Evolutionary conservation across 1,140 invertebrate species (phyloP).

Genomic region (Heliconius congener): DNA sequence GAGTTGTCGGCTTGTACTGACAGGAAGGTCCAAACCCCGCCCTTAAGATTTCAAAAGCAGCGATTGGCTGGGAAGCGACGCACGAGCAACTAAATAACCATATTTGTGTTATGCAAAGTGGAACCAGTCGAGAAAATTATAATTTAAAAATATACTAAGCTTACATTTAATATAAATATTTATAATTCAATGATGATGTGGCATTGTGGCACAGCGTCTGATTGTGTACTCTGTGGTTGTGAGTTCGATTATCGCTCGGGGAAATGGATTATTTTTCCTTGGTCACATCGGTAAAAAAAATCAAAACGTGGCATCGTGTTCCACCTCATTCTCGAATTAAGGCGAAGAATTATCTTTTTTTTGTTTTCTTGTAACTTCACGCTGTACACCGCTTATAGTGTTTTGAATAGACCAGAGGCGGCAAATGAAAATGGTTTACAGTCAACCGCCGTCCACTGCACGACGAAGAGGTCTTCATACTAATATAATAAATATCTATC

Average conservation of each 20-base stretch:
- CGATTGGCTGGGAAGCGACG: slow-evolving; percentile 29
- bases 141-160: not conserved
- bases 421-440: too few relatives aligned
- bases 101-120: slow-evolving; percentile 10
- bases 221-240: too few relatives aligned
- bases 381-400: not conserved
- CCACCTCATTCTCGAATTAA: too few relatives aligned
- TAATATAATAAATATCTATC: too few relatives aligned
- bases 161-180: not conserved
- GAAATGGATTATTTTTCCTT: too few relatives aligned
- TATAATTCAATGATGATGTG: not conserved
- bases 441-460: too few relatives aligned
- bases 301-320: too few relatives aligned
- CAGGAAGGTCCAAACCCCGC: slow-evolving; percentile 36
- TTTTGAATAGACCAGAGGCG: not conserved
- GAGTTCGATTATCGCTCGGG: too few relatives aligned
- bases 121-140: not conserved
- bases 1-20: not conserved
- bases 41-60: slow-evolving; percentile 12
- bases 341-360: too few relatives aligned
- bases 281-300: too few relatives aligned
- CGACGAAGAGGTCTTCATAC: too few relatives aligned
- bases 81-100: slow-evolving; percentile 20
- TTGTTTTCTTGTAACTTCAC: not conserved
- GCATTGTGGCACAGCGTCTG: too few relatives aligned